Evolutionary conservation across 2,888 invertebrate genomes (phyloP).

Genomic region (Epinotia nisella): DNA sequence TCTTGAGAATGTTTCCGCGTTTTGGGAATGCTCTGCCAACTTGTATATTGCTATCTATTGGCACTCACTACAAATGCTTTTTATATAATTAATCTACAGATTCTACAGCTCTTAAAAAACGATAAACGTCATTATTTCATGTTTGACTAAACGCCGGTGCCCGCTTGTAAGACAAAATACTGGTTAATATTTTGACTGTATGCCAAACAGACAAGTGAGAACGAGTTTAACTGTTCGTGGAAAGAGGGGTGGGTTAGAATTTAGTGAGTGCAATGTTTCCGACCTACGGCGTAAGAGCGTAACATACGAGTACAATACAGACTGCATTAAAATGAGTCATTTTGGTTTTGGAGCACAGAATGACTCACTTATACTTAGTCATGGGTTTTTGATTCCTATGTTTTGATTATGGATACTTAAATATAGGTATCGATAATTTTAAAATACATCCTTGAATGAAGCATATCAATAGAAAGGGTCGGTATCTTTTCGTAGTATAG

Average conservation of each 20-base stretch:
- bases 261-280: slow-evolving; percentile 27
- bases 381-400: background rate
- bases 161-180: slow-evolving; percentile 2
- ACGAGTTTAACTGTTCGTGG: slow-evolving; percentile 31
- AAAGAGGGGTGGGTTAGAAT: slow-evolving; percentile 28
- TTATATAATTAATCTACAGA: too few relatives aligned
- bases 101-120: too few relatives aligned
- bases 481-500: too few relatives aligned
- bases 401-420: slow-evolving; percentile 1
- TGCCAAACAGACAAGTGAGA: slow-evolving; percentile 14
- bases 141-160: background rate
- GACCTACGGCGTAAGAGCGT: slow-evolving; percentile 2
- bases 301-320: background rate
- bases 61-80: too few relatives aligned
- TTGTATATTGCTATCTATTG: too few relatives aligned
- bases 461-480: too few relatives aligned
- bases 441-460: background rate
- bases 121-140: too few relatives aligned
- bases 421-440: background rate
- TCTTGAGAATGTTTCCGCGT: too few relatives aligned
- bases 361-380: slow-evolving; percentile 14
- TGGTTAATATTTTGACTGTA: slow-evolving; percentile 7
- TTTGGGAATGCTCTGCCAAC: too few relatives aligned
- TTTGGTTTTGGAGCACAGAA: background rate
- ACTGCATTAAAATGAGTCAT: background rate